These are phyloP conservation scores for Lycaena phlaeas DNA, from an alignment of 2,888 invertebrate genomes.

Conservation along the genomic window DNA sequence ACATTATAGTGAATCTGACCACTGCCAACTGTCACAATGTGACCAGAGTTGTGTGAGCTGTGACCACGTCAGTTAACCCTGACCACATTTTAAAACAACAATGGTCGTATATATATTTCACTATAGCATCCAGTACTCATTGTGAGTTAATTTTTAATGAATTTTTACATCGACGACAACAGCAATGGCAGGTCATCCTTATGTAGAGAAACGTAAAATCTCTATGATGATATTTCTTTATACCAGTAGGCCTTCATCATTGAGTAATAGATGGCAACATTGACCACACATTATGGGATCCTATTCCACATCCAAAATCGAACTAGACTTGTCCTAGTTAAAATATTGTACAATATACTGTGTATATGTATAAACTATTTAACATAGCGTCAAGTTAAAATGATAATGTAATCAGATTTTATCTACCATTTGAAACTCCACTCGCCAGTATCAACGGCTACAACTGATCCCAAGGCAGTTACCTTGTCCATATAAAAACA, in stretches of 20 bases:
- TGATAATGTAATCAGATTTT: conserved; percentile 3
- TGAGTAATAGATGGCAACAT: background rate
- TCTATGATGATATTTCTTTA: background rate
- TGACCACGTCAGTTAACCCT: too few relatives aligned
- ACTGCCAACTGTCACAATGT: background rate
- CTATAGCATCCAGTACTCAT: conserved; percentile 3
- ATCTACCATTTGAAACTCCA: conserved; percentile 1
- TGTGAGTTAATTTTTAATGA: background rate
- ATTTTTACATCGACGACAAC: background rate
- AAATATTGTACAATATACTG: conserved; percentile 6
- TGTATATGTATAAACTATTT: conserved; percentile 6
- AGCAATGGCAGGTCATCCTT: conserved; percentile 1
- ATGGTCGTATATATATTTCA: background rate
- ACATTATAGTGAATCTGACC: background rate
- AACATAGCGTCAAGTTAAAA: conserved; percentile 1
- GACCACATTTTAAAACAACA: too few relatives aligned
- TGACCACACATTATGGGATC: background rate
- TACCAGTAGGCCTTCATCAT: conserved; percentile 5
- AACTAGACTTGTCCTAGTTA: conserved; percentile 2
- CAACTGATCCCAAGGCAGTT: background rate
- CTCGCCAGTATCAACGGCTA: background rate
- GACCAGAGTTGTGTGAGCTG: too few relatives aligned
- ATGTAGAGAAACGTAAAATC: conserved; percentile 1
- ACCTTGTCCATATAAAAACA: background rate
- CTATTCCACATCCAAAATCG: background rate